Evolutionary conservation across 2,888 invertebrate genomes (phyloP).

Genomic region (Pristionchus japonicus): DNA sequence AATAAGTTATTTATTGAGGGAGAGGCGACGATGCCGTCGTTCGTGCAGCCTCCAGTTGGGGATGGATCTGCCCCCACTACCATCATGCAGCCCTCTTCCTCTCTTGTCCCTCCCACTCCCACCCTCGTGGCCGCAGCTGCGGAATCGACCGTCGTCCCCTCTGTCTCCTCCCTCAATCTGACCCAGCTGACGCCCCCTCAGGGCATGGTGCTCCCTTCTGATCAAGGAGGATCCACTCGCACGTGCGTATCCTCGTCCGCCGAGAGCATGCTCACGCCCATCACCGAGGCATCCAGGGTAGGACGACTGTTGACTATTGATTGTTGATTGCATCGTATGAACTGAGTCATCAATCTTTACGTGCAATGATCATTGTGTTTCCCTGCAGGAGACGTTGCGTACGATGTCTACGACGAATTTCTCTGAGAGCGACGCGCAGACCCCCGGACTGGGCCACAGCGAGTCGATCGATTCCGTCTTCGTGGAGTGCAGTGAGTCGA

Average conservation of each 20-base stretch:
- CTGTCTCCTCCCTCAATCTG: background rate
- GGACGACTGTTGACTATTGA: too few relatives aligned
- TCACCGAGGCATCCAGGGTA: constrained; percentile 27
- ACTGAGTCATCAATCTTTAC: background rate
- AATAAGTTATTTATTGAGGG: too few relatives aligned
- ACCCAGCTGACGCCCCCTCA: background rate
- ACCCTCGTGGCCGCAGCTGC: background rate
- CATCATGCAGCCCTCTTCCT: background rate
- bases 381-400: background rate
- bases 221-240: background rate
- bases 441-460: background rate
- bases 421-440: background rate
- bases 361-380: background rate
- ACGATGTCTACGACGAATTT: background rate
- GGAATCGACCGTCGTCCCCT: background rate
- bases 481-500: background rate
- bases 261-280: background rate
- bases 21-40: background rate
- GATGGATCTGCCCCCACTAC: background rate
- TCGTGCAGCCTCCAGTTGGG: background rate
- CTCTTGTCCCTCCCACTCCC: background rate
- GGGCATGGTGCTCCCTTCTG: background rate
- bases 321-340: too few relatives aligned
- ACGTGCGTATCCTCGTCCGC: background rate
- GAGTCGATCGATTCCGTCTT: background rate